A percentile compares a stretch with the other conserved stretches of the same genome.
These are phyloP conservation scores for Leptogaster cylindrica DNA, from an alignment of 2,888 invertebrate species.

Conservation along the genomic window DNA sequence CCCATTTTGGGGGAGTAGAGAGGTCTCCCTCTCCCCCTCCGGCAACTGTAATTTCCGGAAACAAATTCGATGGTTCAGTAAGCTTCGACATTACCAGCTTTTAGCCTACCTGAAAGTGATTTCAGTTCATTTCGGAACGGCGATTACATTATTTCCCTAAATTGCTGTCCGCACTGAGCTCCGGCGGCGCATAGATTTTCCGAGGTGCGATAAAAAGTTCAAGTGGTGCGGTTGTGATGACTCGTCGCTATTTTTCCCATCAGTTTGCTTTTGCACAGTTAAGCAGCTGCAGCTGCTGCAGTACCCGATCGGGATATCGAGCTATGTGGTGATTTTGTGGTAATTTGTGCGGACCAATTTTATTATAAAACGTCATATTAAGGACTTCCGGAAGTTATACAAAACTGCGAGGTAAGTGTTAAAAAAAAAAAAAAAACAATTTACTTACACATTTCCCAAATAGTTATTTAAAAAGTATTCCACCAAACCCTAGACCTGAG, in stretches of 20 bases:
- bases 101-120: conserved; percentile 32
- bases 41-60: conserved; percentile 46
- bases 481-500: too few relatives aligned
- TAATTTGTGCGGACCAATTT: too few relatives aligned
- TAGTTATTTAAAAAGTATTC: too few relatives aligned
- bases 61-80: conserved; percentile 48
- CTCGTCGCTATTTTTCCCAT: not conserved
- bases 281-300: too few relatives aligned
- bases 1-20: conserved; percentile 16
- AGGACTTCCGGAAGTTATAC: not conserved
- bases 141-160: conserved; percentile 43
- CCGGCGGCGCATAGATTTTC: not conserved
- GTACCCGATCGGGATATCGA: too few relatives aligned
- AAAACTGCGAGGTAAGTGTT: not conserved
- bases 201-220: not conserved
- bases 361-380: too few relatives aligned
- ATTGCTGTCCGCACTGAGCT: not conserved
- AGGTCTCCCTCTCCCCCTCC: too few relatives aligned
- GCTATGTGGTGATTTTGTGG: not conserved
- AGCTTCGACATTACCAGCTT: conserved; percentile 42
- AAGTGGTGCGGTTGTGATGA: not conserved
- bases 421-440: not conserved
- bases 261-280: not conserved
- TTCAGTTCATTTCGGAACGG: conserved; percentile 40
- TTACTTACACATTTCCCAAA: too few relatives aligned